Conservation (phyloP, 1,140 invertebrate genomes). For the Ridgeia piscesae region DNA sequence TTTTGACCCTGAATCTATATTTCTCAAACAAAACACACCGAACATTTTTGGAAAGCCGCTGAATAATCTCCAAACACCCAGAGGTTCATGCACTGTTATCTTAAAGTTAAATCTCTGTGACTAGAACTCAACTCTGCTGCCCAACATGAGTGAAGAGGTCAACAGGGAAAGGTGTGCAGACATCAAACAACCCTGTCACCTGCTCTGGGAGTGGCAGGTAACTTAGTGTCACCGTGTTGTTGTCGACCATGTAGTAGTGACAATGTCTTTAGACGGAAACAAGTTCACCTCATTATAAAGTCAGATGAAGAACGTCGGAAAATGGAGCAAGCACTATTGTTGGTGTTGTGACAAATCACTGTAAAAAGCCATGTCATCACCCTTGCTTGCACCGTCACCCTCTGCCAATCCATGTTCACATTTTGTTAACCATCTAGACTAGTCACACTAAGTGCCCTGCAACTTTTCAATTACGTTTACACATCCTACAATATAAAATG, state of each 20-base stretch:
- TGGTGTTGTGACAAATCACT: not conserved
- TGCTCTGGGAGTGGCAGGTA: not conserved
- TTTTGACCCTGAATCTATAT: not conserved
- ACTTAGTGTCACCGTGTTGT: not conserved
- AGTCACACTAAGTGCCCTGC: not conserved
- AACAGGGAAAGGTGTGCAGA: not conserved
- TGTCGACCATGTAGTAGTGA: not conserved
- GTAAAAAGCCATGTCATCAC: not conserved
- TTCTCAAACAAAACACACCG: not conserved
- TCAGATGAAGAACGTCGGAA: not conserved
- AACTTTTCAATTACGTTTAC: not conserved
- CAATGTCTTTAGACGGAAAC: not conserved
- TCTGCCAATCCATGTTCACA: no score
- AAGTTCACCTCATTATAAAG: slow-evolving; percentile 6
- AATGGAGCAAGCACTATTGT: not conserved
- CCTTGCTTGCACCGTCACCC: not conserved
- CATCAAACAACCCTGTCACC: not conserved
- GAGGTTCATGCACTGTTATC: not conserved
- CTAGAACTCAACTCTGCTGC: not conserved
- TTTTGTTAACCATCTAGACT: not conserved
- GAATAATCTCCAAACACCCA: not conserved
- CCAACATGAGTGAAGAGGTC: not conserved
- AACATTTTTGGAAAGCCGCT: not conserved
- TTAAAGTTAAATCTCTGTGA: not conserved
- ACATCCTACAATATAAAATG: not conserved